phyloP scores from a whole-genome alignment of 2,888 invertebrate genomes.

The Phlogophora meticulosa region DNA sequence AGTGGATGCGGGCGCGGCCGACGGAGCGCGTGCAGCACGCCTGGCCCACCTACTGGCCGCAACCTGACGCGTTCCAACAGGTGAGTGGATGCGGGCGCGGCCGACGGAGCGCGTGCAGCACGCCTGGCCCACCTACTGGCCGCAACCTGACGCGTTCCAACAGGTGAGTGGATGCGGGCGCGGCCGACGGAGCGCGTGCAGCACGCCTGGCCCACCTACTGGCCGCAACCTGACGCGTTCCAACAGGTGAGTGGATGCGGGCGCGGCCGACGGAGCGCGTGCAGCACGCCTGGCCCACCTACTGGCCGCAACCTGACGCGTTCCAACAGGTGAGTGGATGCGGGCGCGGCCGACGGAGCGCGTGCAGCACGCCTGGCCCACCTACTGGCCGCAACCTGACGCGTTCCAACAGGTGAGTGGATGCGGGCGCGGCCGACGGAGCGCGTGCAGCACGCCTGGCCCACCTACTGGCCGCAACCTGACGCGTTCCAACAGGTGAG shows the following conservation, averaged over 20 bases:
- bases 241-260: slow-evolving; percentile 83
- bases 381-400: slow-evolving; percentile 61
- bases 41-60: background rate
- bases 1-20: background rate
- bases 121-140: slow-evolving; percentile 74
- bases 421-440: too few relatives aligned
- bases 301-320: slow-evolving; percentile 63
- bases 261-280: slow-evolving; percentile 91
- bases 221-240: too few relatives aligned
- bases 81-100: background rate
- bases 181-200: too few relatives aligned
- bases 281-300: slow-evolving; percentile 68
- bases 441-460: background rate
- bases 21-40: too few relatives aligned
- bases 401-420: slow-evolving; percentile 66
- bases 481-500: slow-evolving; percentile 72
- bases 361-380: background rate
- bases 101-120: slow-evolving; percentile 25
- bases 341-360: too few relatives aligned
- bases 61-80: background rate
- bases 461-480: slow-evolving; percentile 63
- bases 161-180: slow-evolving; percentile 38
- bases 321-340: background rate
- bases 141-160: slow-evolving; percentile 70
- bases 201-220: too few relatives aligned